Base-by-base conservation (phyloP, 1,140 invertebrate genomes). In the Listronotus bonariensis region DNA sequence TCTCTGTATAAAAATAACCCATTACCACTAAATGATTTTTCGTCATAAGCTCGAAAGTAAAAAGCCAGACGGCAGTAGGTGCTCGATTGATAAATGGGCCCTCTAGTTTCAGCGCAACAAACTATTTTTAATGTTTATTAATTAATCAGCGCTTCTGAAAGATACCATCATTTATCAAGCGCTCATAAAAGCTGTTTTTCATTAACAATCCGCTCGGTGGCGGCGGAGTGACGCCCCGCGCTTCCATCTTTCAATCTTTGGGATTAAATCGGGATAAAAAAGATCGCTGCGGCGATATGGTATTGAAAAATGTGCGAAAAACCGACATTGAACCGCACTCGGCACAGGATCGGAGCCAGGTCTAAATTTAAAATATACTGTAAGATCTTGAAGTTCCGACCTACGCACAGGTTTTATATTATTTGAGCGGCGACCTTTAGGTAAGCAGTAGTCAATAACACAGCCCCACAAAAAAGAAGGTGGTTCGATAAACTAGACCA, bases 121-220 rank as follows among this genome's bases (percentile, higher is more conserved):
- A 68, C 67, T 68, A 68, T 65, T 68, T 68, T 65, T 62, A 68
- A 65, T 68, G 62, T 62, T 65, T 62, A 46, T 68, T 68, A 68
- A 68, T 68, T 65, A 68, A 65, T 68, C 62, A 68, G 53, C 60
- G 56, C 60, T 58, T 55, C 62, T 62, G 58, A 68, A 68, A 65
- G 67, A 65, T 61, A 62, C 34, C 62, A 61, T 65, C 67, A 68
- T 68, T 68, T 65, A 68, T 68, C 67, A 68, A 62, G 42, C 58
- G 61, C 58, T 68, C 62, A 65, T 68, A 58, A 68, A 68, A 68
- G 67, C 67, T 68, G 62, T 68, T 68, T 68, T 68, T 65, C 56
- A 68, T 68, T 65, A 65, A 64, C 60, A 64, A 41, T 58, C 42
- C 32, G 34, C 36, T 34, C 48, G 48, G 48, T 48, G 48, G 38